A percentile compares a stretch with the other conserved stretches of the same genome.
Evolutionary conservation across 2,113 vertebrate species (phyloP).

Genomic region (Cebidichthys violaceus): DNA sequence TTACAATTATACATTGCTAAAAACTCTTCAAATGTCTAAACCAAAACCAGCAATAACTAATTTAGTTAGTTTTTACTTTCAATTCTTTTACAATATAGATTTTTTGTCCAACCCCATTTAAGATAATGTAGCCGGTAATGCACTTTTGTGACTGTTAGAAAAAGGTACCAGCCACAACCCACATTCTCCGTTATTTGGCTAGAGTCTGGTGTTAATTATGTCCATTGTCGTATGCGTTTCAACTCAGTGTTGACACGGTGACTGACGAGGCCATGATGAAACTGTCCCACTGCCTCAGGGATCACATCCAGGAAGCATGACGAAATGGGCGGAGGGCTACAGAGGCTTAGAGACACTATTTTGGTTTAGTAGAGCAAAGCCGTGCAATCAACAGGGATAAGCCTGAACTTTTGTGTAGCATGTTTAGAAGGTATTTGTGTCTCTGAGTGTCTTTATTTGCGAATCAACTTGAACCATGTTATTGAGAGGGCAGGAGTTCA

Average conservation of each 20-base stretch:
- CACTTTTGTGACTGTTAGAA: background rate
- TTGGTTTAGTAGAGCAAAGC: slow-evolving; percentile 57
- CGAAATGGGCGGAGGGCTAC: slow-evolving; percentile 36
- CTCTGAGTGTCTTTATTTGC: slow-evolving; percentile 48
- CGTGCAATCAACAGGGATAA: slow-evolving; percentile 51
- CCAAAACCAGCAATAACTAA: background rate
- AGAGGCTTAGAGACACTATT: slow-evolving; percentile 59
- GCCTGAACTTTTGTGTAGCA: slow-evolving; percentile 28
- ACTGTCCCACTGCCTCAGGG: slow-evolving; percentile 29
- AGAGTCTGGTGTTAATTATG: slow-evolving; percentile 26
- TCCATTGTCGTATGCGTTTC: background rate
- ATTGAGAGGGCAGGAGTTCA: slow-evolving; percentile 10
- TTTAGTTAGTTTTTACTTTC: background rate
- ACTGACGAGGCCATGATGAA: slow-evolving; percentile 37
- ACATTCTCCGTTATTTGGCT: background rate
- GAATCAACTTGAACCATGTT: slow-evolving; percentile 29
- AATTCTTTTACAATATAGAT: background rate
- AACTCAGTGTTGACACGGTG: slow-evolving; percentile 28
- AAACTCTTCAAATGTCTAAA: background rate
- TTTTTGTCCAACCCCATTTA: background rate
- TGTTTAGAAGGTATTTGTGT: slow-evolving; percentile 25
- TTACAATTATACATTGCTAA: background rate
- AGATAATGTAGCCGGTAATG: background rate
- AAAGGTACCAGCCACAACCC: background rate
- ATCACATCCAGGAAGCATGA: slow-evolving; percentile 60